A percentile compares a stretch with the other conserved stretches of the same genome.
phyloP scores from a whole-genome alignment of 2,113 vertebrate genomes.

The Gallinago undulata region DNA sequence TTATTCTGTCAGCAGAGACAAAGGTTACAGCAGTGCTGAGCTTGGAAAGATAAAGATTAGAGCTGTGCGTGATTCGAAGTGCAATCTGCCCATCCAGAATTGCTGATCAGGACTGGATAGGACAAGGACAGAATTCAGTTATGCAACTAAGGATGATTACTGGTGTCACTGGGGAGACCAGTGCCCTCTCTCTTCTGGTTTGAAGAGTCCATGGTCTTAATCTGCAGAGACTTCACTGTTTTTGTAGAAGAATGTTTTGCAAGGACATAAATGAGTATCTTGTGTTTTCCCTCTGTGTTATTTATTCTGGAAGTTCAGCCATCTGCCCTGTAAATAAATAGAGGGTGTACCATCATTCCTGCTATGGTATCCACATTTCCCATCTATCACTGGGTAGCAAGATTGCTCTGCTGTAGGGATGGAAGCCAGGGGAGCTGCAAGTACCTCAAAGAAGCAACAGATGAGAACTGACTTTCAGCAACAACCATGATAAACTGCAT shows the following conservation, averaged over 20 bases:
- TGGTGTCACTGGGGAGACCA: background rate
- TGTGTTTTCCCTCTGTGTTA: background rate
- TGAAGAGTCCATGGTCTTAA: background rate
- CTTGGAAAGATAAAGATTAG: background rate
- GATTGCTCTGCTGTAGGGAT: background rate
- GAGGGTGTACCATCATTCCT: background rate
- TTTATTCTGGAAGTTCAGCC: background rate
- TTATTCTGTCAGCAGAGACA: background rate
- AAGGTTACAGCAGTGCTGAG: background rate
- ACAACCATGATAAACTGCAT: background rate
- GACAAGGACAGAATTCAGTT: background rate
- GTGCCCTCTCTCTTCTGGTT: background rate
- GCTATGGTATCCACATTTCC: background rate
- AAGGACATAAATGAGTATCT: background rate
- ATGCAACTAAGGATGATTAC: background rate
- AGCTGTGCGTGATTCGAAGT: background rate
- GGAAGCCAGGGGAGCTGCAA: background rate
- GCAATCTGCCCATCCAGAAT: background rate
- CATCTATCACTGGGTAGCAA: background rate
- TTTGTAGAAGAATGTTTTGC: background rate
- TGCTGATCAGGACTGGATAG: background rate
- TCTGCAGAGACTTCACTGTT: background rate
- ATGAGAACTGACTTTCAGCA: background rate
- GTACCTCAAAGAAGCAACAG: background rate
- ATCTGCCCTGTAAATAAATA: background rate